Percentiles rank a stretch among this genome's conserved stretches.
These are phyloP conservation scores for Limanda limanda DNA, from an alignment of 2,113 vertebrate genomes.

Conservation along the genomic window DNA sequence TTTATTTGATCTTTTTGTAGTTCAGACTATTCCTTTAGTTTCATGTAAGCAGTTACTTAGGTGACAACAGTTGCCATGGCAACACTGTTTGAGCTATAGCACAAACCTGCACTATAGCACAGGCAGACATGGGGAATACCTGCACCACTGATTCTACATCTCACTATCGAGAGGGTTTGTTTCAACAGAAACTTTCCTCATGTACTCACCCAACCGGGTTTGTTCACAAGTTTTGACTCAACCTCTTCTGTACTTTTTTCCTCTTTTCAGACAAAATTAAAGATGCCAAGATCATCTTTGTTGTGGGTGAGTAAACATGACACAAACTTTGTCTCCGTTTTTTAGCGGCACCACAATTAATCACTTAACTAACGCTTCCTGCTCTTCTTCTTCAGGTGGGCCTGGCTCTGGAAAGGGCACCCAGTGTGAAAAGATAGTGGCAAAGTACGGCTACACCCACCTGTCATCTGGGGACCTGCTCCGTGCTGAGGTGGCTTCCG, in stretches of 20 bases:
- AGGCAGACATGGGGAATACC: slow-evolving; percentile 40
- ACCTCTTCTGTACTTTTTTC: slow-evolving; percentile 9
- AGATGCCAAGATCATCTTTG: slow-evolving; percentile 95
- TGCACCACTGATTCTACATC: neutral
- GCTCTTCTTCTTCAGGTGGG: slow-evolving; percentile 83
- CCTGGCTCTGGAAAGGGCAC: slow-evolving; percentile 98
- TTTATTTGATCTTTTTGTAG: neutral
- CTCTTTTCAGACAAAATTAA: slow-evolving; percentile 92
- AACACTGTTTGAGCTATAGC: slow-evolving; percentile 57
- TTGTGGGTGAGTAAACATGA: slow-evolving; percentile 91
- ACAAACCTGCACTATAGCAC: slow-evolving; percentile 34
- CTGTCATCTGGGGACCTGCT: slow-evolving; percentile 97
- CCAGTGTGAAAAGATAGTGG: slow-evolving; percentile 95
- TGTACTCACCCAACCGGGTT: neutral
- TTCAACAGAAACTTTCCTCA: neutral
- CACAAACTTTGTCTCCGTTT: neutral
- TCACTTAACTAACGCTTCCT: too few relatives aligned
- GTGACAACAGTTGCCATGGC: slow-evolving; percentile 75
- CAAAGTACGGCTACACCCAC: slow-evolving; percentile 97
- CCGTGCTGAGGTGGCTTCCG: slow-evolving; percentile 91
- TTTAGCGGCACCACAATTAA: neutral
- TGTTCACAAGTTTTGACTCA: neutral
- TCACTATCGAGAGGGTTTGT: slow-evolving; percentile 41
- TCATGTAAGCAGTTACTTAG: neutral
- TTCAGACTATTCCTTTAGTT: neutral